Evolutionary conservation across 2,888 invertebrate species (phyloP).

Genomic region (Neoascia interrupta): DNA sequence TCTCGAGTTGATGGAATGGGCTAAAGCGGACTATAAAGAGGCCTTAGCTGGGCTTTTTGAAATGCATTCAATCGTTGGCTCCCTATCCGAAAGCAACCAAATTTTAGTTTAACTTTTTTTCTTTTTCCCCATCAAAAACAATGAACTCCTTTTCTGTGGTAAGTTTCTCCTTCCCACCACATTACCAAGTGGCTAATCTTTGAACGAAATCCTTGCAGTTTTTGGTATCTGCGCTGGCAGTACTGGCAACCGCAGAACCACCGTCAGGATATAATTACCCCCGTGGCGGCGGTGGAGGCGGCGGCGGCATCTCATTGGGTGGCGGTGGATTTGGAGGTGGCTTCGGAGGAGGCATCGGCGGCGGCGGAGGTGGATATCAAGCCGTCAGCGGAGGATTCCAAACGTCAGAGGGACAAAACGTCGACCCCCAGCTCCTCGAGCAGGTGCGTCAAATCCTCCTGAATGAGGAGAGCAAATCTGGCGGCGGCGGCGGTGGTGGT

Average conservation of each 20-base stretch:
- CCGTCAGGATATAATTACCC: constrained; percentile 89
- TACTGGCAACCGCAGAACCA: constrained; percentile 87
- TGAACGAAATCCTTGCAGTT: constrained; percentile 86
- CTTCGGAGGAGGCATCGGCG: constrained; percentile 80
- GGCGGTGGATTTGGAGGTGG: constrained; percentile 80
- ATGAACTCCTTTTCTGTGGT: constrained; percentile 81
- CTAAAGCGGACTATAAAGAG: constrained; percentile 78
- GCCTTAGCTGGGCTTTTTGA: constrained; percentile 76
- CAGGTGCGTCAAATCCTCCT: constrained; percentile 92
- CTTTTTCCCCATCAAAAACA: constrained; percentile 78
- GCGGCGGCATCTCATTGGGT: constrained; percentile 79
- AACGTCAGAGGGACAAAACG: constrained; percentile 90
- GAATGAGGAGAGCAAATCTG: constrained; percentile 87
- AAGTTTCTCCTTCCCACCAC: constrained; percentile 72
- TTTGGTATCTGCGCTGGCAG: constrained; percentile 90
- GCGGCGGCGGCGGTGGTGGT: constrained; percentile 80
- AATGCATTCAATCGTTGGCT: constrained; percentile 80
- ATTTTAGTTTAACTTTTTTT: constrained; percentile 78
- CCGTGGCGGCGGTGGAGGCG: constrained; percentile 83
- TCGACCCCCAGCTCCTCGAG: constrained; percentile 89
- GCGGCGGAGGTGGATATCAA: constrained; percentile 87
- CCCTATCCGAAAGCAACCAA: constrained; percentile 80
- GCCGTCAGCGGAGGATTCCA: constrained; percentile 89
- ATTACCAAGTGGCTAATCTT: too few species aligned
- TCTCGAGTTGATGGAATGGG: constrained; percentile 55